A percentile compares a stretch with the other conserved stretches of the same genome.
phyloP scores from a whole-genome alignment of 2,888 invertebrate species.

The Penaeus monodon region DNA sequence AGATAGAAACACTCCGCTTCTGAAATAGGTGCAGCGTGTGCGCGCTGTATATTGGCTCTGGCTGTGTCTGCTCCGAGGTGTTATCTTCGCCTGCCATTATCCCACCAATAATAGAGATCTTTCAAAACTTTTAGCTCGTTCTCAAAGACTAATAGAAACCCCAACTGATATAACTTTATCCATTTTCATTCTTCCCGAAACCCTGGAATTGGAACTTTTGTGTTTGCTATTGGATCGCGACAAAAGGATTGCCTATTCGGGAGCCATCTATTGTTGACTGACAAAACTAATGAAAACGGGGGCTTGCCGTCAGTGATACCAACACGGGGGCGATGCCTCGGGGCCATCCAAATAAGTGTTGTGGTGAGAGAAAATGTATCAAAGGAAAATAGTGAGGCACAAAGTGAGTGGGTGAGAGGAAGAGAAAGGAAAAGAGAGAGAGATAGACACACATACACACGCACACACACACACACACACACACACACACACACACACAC shows the following conservation, averaged over 20 bases:
- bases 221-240: constrained; percentile 56
- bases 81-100: constrained; percentile 52
- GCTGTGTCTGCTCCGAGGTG: constrained; percentile 33
- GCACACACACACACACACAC: background rate
- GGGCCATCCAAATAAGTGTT: background rate
- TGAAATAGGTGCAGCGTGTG: too few relatives aligned
- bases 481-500: background rate
- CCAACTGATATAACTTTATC: constrained; percentile 63
- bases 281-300: constrained; percentile 62
- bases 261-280: constrained; percentile 60
- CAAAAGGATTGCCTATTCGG: constrained; percentile 62
- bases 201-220: constrained; percentile 61
- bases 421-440: background rate
- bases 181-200: constrained; percentile 61
- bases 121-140: constrained; percentile 57
- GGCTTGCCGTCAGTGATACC: constrained; percentile 57
- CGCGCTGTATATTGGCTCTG: constrained; percentile 4
- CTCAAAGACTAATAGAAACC: constrained; percentile 63
- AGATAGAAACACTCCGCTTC: too few relatives aligned
- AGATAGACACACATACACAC: background rate
- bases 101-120: constrained; percentile 56
- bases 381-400: background rate
- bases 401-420: background rate
- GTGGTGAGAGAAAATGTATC: background rate
- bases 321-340: constrained; percentile 16